phyloP scores from a whole-genome alignment of 2,888 invertebrate genomes.

The Lymantria monacha region DNA sequence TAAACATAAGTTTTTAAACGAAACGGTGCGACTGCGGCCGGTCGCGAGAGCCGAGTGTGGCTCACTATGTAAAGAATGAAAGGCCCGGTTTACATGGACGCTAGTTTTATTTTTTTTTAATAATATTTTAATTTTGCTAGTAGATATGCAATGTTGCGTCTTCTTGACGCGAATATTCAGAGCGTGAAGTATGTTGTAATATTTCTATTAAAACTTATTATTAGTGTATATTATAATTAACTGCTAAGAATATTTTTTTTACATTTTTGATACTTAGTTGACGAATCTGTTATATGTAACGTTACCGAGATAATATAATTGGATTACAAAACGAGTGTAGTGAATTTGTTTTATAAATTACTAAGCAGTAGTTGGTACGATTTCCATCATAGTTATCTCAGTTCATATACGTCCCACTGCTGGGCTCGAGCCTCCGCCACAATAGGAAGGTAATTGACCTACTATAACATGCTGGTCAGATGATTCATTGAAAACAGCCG shows the following conservation, averaged over 20 bases:
- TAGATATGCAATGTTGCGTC: conserved; percentile 9
- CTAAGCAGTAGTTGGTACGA: too few species aligned
- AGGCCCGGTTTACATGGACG: conserved; percentile 38
- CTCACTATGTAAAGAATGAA: conserved; percentile 15
- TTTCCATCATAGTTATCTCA: too few species aligned
- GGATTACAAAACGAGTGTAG: too few species aligned
- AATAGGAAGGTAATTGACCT: too few species aligned
- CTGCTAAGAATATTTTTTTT: background rate
- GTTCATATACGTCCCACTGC: too few species aligned
- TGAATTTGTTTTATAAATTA: too few species aligned
- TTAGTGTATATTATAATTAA: conserved; percentile 7
- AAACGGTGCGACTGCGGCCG: conserved; percentile 10
- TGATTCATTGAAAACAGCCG: too few species aligned
- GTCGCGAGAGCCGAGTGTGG: conserved; percentile 2
- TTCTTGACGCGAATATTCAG: conserved; percentile 1
- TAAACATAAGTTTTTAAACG: background rate
- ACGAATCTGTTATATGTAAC: too few species aligned
- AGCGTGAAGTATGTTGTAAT: background rate
- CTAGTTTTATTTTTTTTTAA: background rate
- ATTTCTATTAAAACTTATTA: conserved; percentile 4
- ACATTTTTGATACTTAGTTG: background rate
- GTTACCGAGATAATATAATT: too few species aligned
- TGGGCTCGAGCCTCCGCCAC: too few species aligned
- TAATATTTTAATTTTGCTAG: conserved; percentile 10
- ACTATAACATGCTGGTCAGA: too few species aligned